Evolutionary conservation across 2,113 vertebrate species (phyloP), one percentile per base, ranked within the genome.

Genomic region (Crotalus helleri): DNA sequence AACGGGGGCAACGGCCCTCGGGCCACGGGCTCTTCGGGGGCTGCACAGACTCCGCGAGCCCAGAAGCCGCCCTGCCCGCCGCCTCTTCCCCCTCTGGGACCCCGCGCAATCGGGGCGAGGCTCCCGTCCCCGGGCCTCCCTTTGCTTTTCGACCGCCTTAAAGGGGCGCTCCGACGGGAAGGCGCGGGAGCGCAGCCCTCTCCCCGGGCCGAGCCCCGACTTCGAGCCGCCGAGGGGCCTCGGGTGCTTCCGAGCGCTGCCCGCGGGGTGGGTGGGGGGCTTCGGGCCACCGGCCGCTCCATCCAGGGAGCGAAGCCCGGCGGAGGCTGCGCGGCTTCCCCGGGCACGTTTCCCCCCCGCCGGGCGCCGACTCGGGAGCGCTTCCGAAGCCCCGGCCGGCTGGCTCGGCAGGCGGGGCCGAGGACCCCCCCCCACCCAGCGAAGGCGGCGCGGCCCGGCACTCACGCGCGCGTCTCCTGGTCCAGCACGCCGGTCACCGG

Each of bases 401-500:
- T 5, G 58, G 23, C 58, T 7, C 21, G 55, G 49, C 49, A 51
- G 49, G 49, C 49, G 8, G 49, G 49, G 1, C 8, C 49, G 8
- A 51, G 26, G 21, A 19, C 5, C 2, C 2, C 13, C 9, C 15
- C 1, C n/a, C n/a, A n/a, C 12, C 58, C 19, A 4, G 26, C 3
- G 8, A 24, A 33, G 92, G 24, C 1, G 26, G 0, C 57, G 64
- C 24, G 26, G 54, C n/a, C 58, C 46, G 6, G 46, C 90, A 97
- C 98, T 98, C 98, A 99, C 99, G 88, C 91, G 89, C 98, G 95
- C 33, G 99, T 99, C 91, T 97, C 97, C 29, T 98, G 93, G 0
- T 99, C 98, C 93, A 99, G 97, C 93, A 97, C 93, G 0, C 99
- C 99, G 0, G 99, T 99, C 96, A 99, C 97, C 0, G 98, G 92